Evolutionary conservation across 2,113 vertebrate species (phyloP), one percentile per base, ranked within the genome.

Genomic region (Pampusana beccarii): DNA sequence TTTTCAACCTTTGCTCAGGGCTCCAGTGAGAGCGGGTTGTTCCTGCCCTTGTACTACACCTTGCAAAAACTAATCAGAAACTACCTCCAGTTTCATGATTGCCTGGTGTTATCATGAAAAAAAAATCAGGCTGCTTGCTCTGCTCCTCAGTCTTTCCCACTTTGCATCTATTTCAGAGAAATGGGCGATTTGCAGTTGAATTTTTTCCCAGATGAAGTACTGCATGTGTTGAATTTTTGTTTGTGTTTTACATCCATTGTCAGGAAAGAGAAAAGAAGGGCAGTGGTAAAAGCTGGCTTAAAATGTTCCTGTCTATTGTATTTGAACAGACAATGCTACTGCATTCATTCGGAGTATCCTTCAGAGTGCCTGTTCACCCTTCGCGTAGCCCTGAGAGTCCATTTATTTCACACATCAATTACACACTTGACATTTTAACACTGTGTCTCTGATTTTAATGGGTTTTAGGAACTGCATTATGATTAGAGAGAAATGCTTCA

Each of bases 401-500:
- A 81, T 97, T 95, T 83, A 92, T 90, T 90, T 58, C 94, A 70
- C 53, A 90, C 95, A 95, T 96, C 95, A 96, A 88, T 95, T 95
- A 93, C 88, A 88, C 71, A 83, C 96, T 96, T 95, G 96, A 93
- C 97, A 96, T 97, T 96, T 97, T 93, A 96, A 92, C 88, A 57
- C 75, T 1, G 23, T 56, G 81, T 23, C 91, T 96, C 88, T 94
- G 89, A 92, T 96, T 97, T 96, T 95, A 97, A 96, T 96, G 94
- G 95, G 72, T 57, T 97, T 95, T 96, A 83, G 83, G 88, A 86
- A 33, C 89, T 88, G 86, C 83, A 88, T 95, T 93, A 62, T 92
- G 95, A 88, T 97, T 69, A 93, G 74, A 82, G 72, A 86, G 82
- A 93, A 97, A 96, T 53, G 78, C 34, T 84, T 87, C 61, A 28